Evolutionary conservation across 2,113 vertebrate species (phyloP).

Genomic region (Sterna hirundo): DNA sequence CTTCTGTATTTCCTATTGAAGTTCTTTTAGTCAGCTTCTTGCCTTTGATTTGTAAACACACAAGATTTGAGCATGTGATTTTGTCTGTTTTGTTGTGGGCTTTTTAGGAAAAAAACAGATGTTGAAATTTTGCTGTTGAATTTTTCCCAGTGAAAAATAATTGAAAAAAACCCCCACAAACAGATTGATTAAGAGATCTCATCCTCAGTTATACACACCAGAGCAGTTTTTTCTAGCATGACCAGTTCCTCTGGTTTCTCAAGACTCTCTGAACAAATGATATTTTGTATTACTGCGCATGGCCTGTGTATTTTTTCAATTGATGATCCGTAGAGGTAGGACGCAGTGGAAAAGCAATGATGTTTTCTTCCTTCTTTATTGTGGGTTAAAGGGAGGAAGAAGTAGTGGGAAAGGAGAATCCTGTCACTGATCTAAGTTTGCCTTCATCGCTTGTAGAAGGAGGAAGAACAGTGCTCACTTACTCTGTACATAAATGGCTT

Average conservation of each 20-base stretch:
- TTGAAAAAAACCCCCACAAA: neutral
- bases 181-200: neutral
- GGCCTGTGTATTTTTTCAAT: neutral
- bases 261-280: neutral
- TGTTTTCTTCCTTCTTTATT: neutral
- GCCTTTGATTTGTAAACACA: neutral
- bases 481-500: neutral
- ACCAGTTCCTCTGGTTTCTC: neutral
- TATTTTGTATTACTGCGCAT: neutral
- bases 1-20: neutral
- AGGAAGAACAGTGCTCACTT: rapidly evolving
- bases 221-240: neutral
- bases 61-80: neutral
- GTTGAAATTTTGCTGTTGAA: neutral
- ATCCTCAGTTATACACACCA: neutral
- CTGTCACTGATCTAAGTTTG: neutral
- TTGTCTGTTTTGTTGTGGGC: neutral
- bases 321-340: neutral
- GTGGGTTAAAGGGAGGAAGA: neutral
- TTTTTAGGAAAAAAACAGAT: neutral
- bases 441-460: neutral
- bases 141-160: neutral
- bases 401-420: neutral
- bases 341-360: neutral
- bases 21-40: neutral